Conservation (phyloP, 2,888 invertebrate species). For the Cantharis flavilabris region DNA sequence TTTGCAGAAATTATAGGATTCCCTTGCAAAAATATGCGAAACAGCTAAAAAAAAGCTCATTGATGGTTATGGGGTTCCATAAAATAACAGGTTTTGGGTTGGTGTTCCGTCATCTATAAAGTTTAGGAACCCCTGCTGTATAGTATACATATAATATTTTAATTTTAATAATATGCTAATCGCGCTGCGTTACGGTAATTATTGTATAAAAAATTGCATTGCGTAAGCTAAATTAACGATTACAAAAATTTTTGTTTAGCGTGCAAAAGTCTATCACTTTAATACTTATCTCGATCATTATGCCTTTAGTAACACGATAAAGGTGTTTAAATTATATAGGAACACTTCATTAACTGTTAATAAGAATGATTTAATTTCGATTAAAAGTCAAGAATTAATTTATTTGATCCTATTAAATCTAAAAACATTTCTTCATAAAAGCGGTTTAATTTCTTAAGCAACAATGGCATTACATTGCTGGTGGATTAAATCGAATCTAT, state of each 20-base stretch:
- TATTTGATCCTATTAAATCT: constrained; percentile 22
- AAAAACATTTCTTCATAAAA: constrained; percentile 27
- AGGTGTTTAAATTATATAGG: constrained; percentile 21
- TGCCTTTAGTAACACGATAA: constrained; percentile 18
- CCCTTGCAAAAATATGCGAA: too few relatives aligned
- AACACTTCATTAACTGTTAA: constrained; percentile 24
- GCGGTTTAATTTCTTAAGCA: constrained; percentile 28
- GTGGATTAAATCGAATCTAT: constrained; percentile 30
- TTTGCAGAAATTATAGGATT: too few relatives aligned
- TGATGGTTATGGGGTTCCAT: too few relatives aligned
- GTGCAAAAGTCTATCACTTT: constrained; percentile 12
- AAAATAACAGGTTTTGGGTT: too few relatives aligned
- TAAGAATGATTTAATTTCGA: constrained; percentile 20
- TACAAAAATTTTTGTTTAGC: constrained; percentile 6
- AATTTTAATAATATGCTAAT: too few relatives aligned
- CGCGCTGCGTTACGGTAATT: too few relatives aligned
- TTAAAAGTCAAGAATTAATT: constrained; percentile 23
- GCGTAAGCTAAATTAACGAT: neutral
- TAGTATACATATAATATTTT: too few relatives aligned
- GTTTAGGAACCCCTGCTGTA: too few relatives aligned
- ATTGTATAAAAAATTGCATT: neutral
- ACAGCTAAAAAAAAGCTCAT: too few relatives aligned
- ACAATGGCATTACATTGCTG: constrained; percentile 26
- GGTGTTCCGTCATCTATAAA: too few relatives aligned
- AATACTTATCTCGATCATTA: constrained; percentile 21